Percentiles rank a stretch among this genome's conserved stretches.
Evolutionary conservation across 2,113 vertebrate species (phyloP).

Genomic region (Gasterosteus nipponicus): DNA sequence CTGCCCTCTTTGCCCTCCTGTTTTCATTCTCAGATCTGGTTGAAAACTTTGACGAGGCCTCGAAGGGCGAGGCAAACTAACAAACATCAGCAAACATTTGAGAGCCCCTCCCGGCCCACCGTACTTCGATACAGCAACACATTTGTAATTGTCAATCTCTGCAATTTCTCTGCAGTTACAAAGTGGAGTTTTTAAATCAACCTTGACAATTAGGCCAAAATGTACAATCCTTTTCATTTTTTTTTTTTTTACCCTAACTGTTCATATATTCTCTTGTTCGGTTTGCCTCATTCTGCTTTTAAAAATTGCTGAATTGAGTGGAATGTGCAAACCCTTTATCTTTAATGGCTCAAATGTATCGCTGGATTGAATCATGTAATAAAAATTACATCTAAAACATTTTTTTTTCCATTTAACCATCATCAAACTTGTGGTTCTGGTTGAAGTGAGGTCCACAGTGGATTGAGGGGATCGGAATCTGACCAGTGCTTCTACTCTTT

Average conservation of each 20-base stretch:
- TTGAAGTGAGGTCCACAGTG: neutral
- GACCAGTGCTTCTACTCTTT: neutral
- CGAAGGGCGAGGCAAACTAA: conserved; percentile 93
- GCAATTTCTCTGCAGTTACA: conserved; percentile 26
- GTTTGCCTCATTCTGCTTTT: conserved; percentile 22
- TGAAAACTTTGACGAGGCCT: conserved; percentile 98
- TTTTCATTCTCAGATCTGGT: conserved; percentile 86
- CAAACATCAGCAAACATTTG: conserved; percentile 37
- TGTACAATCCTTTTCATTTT: neutral
- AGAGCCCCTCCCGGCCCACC: neutral
- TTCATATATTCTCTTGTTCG: neutral
- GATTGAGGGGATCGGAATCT: neutral
- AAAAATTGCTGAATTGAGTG: conserved; percentile 38
- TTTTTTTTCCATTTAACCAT: neutral
- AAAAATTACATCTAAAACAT: conserved; percentile 51
- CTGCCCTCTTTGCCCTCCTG: neutral
- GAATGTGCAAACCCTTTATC: conserved; percentile 53
- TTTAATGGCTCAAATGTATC: conserved; percentile 52
- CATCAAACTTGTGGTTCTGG: neutral
- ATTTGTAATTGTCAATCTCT: conserved; percentile 26
- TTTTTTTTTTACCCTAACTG: conserved; percentile 4
- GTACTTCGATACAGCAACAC: conserved; percentile 15
- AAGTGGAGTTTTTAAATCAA: conserved; percentile 41
- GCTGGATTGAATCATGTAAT: conserved; percentile 60
- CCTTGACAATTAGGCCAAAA: conserved; percentile 13